Evolutionary conservation across 2,113 vertebrate species (phyloP), one percentile per base, ranked within the genome.

Genomic region (Oreochromis aureus): DNA sequence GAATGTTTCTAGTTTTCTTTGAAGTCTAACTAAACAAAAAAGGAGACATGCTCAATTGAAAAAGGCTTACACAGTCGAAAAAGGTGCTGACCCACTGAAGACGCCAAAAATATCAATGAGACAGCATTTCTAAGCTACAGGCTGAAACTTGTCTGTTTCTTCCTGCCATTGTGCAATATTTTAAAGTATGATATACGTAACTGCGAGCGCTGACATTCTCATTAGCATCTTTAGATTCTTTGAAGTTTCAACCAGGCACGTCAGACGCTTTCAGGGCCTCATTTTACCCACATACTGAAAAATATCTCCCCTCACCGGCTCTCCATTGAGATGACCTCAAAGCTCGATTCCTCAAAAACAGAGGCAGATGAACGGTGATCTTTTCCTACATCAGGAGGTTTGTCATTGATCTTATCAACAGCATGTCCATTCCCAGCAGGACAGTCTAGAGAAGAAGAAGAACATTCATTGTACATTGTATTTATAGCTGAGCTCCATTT

Each of bases 321-420:
- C 48, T 91, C 95, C 44, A 97, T 55, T 51, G 97, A 97, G 71
- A 97, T 96, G 79, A 97, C 94, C 85, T 96, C 90, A 16, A 92
- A 91, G 59, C 89, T 95, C 71, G 96, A 95, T 86, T 92, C 22
- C 88, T 92, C 66, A 6, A 93, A 73, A 81, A 91, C 82, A 41
- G 91, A 92, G 4, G 83, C 11, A 82, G 83, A 82, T 2, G 90
- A 89, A 36, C 10, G 76, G 6, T 18, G 66, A 59, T 87, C 81
- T 84, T 88, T 86, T 16, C 3, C 44, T 80, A 9, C 39, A 34
- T 27, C 41, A 12, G 79, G 3, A 41, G 63, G 51, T 22, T 58
- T n/a, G 39, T 16, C 44, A 12, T 16, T 12, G 3, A 19, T 53
- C 10, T 15, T 53, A 24, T 8, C 51, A 51, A 24, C 81, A 63